Conservation (phyloP, 1,140 invertebrate genomes). For the Diploscapter pachys region DNA sequence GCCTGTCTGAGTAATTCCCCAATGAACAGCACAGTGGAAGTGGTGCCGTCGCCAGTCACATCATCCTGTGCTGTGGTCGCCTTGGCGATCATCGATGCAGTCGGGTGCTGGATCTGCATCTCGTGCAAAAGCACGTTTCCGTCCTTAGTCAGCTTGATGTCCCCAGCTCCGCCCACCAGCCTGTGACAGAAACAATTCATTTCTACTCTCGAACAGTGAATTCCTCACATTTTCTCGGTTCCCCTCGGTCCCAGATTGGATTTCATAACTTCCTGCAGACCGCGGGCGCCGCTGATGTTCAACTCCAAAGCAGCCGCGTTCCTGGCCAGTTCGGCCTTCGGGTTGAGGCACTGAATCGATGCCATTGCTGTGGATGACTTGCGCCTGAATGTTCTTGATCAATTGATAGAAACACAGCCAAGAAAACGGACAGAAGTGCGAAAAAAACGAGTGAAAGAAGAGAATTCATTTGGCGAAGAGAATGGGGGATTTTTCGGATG, state of each 20-base stretch:
- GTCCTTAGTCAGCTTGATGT: constrained; percentile 99
- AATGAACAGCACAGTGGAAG: constrained; percentile 93
- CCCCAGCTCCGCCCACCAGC: constrained; percentile 95
- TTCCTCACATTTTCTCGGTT: constrained; percentile 96
- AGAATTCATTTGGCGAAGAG: too few relatives aligned
- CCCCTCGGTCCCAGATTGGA: constrained; percentile 97
- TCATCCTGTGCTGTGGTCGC: constrained; percentile 98
- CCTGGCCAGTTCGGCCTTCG: constrained; percentile 97
- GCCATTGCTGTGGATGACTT: constrained; percentile 69
- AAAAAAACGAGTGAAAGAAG: too few relatives aligned
- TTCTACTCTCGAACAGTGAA: not conserved
- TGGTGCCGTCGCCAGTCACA: constrained; percentile 96
- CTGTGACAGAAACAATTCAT: constrained; percentile 64
- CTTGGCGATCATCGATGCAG: constrained; percentile 91
- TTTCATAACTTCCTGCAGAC: constrained; percentile 96
- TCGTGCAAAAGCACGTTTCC: constrained; percentile 97
- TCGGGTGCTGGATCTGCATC: constrained; percentile 99
- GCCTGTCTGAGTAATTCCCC: constrained; percentile 96
- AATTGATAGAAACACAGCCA: too few relatives aligned
- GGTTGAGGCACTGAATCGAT: constrained; percentile 91
- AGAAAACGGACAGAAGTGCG: too few relatives aligned
- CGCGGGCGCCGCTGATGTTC: constrained; percentile 93
- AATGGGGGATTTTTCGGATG: too few relatives aligned
- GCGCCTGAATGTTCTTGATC: too few relatives aligned
- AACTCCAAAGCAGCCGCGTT: constrained; percentile 90